Base-by-base conservation (phyloP, 2,888 invertebrate species). In the Coelinius sp. region DNA sequence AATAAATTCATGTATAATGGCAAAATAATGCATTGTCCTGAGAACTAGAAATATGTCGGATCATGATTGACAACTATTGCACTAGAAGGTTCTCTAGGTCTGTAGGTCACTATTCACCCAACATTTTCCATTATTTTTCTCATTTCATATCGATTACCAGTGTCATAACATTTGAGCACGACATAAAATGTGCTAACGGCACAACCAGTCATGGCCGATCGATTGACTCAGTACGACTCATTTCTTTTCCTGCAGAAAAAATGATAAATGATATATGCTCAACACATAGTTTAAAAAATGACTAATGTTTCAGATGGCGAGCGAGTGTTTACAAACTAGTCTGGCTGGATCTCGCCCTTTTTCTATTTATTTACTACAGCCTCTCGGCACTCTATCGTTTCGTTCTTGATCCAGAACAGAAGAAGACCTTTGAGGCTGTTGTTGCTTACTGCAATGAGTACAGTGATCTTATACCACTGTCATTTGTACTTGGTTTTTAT, bases 271-370 rank as follows among this genome's bases (percentile, higher is more conserved):
- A 49, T 5, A 14, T 17, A 17, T n/a, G n/a, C n/a, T n/a, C n/a
- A n/a, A n/a, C n/a, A 35, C 10, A 35, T 35, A 35, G 8, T 35
- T 1, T 1, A 44, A n/a, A n/a, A 44, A 44, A 3, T 59, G 17
- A 64, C 52, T 62, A 70, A 62, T 71, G 78, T 92, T 92, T 76
- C 90, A 97, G 97, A 91, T 97, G 97, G 97, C 92, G 93, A 78
- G 97, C 97, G 52, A 97, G 97, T 86, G 95, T 97, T 82, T 97
- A 97, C 92, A 97, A 97, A 89, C 89, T 97, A 79, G 94, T 97
- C 75, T 97, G 97, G 96, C 90, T 95, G 78, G 97, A 97, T 87
- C 90, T 97, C 68, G 84, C 95, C 27, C 90, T 95, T 67, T 97
- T 96, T 86, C 90, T 96, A 74, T 88, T 91, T 38, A 86, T 94